These are phyloP conservation scores for Hemithea aestivaria DNA, from an alignment of 2,888 invertebrate genomes.

Conservation along the genomic window DNA sequence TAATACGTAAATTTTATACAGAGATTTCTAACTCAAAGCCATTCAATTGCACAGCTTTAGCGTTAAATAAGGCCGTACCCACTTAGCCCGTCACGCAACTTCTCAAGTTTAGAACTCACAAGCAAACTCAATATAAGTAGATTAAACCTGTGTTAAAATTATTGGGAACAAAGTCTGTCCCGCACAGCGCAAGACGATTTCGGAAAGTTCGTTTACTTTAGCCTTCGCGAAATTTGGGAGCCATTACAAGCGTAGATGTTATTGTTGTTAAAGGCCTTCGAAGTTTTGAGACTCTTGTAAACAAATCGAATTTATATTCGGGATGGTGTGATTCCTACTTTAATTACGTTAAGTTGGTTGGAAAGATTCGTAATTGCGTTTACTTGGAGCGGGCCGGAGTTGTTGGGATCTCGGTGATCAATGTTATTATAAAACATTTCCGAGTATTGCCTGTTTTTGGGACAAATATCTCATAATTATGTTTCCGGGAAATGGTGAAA, in stretches of 20 bases:
- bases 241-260: constrained; percentile 23
- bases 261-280: constrained; percentile 25
- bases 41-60: background rate
- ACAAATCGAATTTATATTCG: constrained; percentile 25
- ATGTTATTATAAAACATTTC: background rate
- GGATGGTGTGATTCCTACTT: constrained; percentile 21
- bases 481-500: no score
- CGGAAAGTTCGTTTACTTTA: constrained; percentile 31
- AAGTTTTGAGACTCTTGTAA: constrained; percentile 26
- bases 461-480: background rate
- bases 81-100: constrained; percentile 11
- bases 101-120: constrained; percentile 6
- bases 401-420: constrained; percentile 2
- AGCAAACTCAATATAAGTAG: constrained; percentile 17
- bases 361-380: constrained; percentile 20
- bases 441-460: background rate
- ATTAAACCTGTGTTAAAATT: constrained; percentile 28
- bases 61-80: constrained; percentile 13
- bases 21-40: no score
- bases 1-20: no score
- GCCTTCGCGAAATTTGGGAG: constrained; percentile 18
- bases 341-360: constrained; percentile 19
- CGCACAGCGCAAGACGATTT: constrained; percentile 33
- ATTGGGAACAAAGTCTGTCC: constrained; percentile 23
- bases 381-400: constrained; percentile 2